Conservation (phyloP, 1,140 invertebrate genomes). For the Homalodisca vitripennis region DNA sequence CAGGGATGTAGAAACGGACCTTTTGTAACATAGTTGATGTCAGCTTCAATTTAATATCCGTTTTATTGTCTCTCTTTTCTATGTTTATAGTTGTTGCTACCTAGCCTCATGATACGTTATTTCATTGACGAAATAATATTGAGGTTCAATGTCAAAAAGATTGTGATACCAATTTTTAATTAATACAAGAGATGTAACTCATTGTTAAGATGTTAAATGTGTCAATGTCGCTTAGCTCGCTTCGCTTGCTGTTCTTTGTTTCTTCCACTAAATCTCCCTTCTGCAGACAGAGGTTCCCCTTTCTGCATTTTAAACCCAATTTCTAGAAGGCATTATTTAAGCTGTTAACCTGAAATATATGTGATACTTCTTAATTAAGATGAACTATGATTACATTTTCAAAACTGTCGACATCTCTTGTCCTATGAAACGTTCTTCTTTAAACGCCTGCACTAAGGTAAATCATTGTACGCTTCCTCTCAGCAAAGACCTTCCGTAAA, state of each 20-base stretch:
- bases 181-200: slow-evolving; percentile 35
- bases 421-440: too few relatives aligned
- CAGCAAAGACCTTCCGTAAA: too few relatives aligned
- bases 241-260: slow-evolving; percentile 14
- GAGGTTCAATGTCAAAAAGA: slow-evolving; percentile 39
- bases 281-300: too few relatives aligned
- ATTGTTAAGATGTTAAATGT: slow-evolving; percentile 27
- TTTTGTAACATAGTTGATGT: slow-evolving; percentile 27
- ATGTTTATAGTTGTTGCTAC: slow-evolving; percentile 28
- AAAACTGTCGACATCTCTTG: too few relatives aligned
- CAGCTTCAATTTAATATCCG: slow-evolving; percentile 5
- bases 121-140: slow-evolving; percentile 31
- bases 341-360: too few relatives aligned
- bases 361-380: too few relatives aligned
- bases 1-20: not conserved
- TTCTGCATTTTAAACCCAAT: too few relatives aligned
- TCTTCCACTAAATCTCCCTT: too few relatives aligned
- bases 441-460: too few relatives aligned
- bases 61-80: slow-evolving; percentile 29
- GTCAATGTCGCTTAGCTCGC: slow-evolving; percentile 22
- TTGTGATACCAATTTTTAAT: slow-evolving; percentile 41
- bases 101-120: slow-evolving; percentile 19
- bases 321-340: too few relatives aligned
- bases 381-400: too few relatives aligned
- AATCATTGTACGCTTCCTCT: too few relatives aligned